Conservation (phyloP, 2,113 vertebrate genomes). For the Notothenia coriiceps region DNA sequence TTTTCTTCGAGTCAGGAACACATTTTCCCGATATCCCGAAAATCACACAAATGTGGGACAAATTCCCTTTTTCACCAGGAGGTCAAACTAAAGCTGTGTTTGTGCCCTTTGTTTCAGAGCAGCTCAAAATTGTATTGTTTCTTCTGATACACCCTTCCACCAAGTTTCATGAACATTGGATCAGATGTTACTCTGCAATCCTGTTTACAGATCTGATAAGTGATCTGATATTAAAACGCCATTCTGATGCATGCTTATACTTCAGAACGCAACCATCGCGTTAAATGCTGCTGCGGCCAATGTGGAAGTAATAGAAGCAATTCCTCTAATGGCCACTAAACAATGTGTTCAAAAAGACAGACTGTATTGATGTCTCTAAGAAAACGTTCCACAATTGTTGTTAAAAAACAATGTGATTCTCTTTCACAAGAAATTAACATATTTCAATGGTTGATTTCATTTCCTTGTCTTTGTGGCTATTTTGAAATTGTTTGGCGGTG, state of each 20-base stretch:
- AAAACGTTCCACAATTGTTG: neutral
- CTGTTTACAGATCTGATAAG: neutral
- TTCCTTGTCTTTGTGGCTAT: constrained; percentile 16
- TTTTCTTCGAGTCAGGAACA: too few relatives aligned
- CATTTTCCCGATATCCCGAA: too few relatives aligned
- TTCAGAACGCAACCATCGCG: neutral
- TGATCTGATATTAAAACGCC: neutral
- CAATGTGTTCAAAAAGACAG: neutral
- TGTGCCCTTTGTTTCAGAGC: too few relatives aligned
- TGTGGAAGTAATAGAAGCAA: neutral
- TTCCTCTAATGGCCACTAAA: neutral
- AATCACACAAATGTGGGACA: too few relatives aligned
- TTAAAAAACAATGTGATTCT: constrained; percentile 28
- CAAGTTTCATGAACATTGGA: too few relatives aligned
- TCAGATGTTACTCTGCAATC: too few relatives aligned
- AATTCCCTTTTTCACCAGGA: too few relatives aligned
- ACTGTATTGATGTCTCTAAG: neutral
- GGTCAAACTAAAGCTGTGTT: too few relatives aligned
- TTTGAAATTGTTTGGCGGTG: constrained; percentile 6
- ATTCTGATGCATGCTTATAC: neutral
- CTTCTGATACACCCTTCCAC: too few relatives aligned
- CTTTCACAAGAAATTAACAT: constrained; percentile 29
- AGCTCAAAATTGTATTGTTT: too few relatives aligned
- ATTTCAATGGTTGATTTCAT: constrained; percentile 25
- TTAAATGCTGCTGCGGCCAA: neutral